Conservation (phyloP, 2,797 vertebrate genomes). For the Coranthus polyacanthus region DNA sequence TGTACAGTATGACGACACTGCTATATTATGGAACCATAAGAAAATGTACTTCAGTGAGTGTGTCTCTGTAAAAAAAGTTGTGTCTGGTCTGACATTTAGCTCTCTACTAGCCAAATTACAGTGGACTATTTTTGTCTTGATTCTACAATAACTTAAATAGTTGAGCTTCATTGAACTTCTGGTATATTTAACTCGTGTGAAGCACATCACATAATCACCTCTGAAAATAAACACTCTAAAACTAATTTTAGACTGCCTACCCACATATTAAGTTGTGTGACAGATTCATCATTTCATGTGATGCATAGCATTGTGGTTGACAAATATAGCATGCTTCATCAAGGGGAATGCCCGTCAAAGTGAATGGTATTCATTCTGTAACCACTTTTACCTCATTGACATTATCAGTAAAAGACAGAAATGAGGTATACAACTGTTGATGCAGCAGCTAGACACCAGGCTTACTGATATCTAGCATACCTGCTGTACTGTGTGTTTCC, state of each 20-base stretch:
- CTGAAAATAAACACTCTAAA: constrained; percentile 71
- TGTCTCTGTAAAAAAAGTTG: too few relatives aligned
- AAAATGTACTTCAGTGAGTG: neutral
- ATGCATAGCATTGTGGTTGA: constrained; percentile 74
- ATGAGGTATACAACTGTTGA: constrained; percentile 46
- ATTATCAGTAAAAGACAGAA: constrained; percentile 48
- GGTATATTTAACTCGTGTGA: constrained; percentile 10
- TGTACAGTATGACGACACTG: neutral
- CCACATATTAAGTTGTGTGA: constrained; percentile 74
- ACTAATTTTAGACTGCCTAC: constrained; percentile 77
- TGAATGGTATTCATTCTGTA: constrained; percentile 35
- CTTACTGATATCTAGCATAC: too few relatives aligned
- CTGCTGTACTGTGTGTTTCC: constrained; percentile 18
- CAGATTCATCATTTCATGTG: constrained; percentile 78
- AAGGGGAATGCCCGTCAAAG: constrained; percentile 72
- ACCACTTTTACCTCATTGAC: constrained; percentile 36
- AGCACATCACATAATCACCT: constrained; percentile 37
- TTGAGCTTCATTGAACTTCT: neutral
- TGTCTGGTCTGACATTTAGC: constrained; percentile 4
- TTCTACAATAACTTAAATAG: neutral
- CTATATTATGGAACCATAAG: neutral
- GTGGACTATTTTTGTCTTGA: neutral
- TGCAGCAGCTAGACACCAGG: too few relatives aligned
- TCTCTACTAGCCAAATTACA: constrained; percentile 1
- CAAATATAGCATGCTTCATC: constrained; percentile 66